Evolutionary conservation across 2,113 vertebrate species (phyloP).

Genomic region (Ochotona princeps): DNA sequence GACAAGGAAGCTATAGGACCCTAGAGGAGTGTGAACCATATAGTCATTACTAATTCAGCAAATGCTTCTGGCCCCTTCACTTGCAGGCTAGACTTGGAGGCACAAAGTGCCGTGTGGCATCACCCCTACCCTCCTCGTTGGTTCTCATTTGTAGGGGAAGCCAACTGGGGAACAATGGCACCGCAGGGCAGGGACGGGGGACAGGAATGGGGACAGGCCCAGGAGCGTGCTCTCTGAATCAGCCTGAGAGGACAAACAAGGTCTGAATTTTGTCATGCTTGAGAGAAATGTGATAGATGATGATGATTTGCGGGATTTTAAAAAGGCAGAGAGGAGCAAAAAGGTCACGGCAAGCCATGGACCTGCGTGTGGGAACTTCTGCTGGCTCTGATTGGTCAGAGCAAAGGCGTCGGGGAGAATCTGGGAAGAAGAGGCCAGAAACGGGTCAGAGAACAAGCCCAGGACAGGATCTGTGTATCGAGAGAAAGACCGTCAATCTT

Average conservation of each 20-base stretch:
- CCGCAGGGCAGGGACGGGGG: not conserved
- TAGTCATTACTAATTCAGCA: not conserved
- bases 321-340: not conserved
- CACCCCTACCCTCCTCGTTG: not conserved
- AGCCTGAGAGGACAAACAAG: not conserved
- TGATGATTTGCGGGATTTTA: not conserved
- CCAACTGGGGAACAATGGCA: not conserved
- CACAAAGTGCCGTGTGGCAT: not conserved
- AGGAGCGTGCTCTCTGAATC: not conserved
- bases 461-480: not conserved
- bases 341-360: not conserved
- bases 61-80: not conserved
- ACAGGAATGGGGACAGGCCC: not conserved
- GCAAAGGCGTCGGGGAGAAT: not conserved
- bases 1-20: not conserved
- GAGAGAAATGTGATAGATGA: conserved; percentile 33
- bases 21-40: not conserved
- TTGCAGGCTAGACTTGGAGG: not conserved
- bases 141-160: not conserved
- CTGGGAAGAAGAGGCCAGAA: not conserved
- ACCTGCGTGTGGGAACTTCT: not conserved
- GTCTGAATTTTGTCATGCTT: not conserved
- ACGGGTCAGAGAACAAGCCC: not conserved
- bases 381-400: not conserved
- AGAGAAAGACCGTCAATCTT: not conserved